Evolutionary conservation across 2,888 invertebrate species (phyloP), one percentile per base, ranked within the genome.

Genomic region (Onthophagus sagittarius): DNA sequence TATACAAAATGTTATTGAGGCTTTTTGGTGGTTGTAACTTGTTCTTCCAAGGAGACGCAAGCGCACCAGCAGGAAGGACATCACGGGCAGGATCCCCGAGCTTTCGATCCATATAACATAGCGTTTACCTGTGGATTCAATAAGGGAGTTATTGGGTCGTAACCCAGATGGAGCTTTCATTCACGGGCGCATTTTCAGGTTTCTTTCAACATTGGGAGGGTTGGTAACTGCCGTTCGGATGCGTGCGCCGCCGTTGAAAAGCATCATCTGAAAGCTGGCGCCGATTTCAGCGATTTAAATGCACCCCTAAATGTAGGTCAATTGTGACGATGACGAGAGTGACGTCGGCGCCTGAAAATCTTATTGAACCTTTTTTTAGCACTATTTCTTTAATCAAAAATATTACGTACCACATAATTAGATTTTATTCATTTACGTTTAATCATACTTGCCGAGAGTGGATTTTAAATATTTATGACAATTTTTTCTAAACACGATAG

Each of bases 51-150:
- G 15, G 69, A 63, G 70, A 78, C 79, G 80, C 80, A 76, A 78
- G 81, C 82, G 82, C 80, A 63, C 65, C 73, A 13, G 15, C 71
- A 69, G 39, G 32, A 15, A 69, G 39, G 32, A 15, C 70, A 69
- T 65, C 73, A 77, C 75, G 72, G 74, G 75, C 77, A 77, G 76
- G 79, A 78, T 79, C 79, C 80, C 78, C 79, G 78, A 78, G 79
- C 81, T 80, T 82, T 82, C 82, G 82, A 82, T 82, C 82, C 80
- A 74, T 76, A 77, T 72, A 76, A 72, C 76, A 73, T 75, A 75
- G 53, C 33, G 62, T 74, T 69, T 74, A 74, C 74, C 74, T 74
- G 74, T 74, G 71, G 72, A 74, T 74, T 72, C 74, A 71, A 71
- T 74, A 72, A 69, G 63, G 64, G 31, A 31, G 67, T 15, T 64